Conservation (phyloP, 2,888 invertebrate species). For the Drosophila koepferae region DNA sequence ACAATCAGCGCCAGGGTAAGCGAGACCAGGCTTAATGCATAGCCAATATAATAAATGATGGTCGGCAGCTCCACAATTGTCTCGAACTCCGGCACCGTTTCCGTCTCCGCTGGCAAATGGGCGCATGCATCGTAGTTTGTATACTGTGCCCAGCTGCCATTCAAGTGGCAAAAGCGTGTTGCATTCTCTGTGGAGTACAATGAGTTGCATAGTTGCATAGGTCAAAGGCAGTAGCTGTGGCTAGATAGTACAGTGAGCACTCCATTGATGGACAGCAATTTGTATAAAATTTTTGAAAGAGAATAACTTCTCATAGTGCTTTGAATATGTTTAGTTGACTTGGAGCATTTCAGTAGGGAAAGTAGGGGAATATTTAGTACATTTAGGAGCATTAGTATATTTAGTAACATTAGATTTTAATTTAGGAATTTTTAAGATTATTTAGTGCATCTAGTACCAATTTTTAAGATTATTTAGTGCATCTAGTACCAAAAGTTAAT, state of each 20-base stretch:
- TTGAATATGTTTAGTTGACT: no score
- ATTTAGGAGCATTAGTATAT: no score
- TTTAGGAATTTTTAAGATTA: no score
- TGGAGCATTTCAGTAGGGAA: no score
- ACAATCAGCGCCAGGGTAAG: conserved; percentile 93
- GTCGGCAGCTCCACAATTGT: conserved; percentile 89
- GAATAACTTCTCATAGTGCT: no score
- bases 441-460: no score
- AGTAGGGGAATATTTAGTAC: no score
- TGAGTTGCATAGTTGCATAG: conserved; percentile 6
- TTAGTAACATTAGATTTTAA: no score
- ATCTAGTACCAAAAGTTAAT: no score
- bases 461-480: no score
- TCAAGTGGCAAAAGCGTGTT: conserved; percentile 90
- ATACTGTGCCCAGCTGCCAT: conserved; percentile 94
- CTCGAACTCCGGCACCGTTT: conserved; percentile 86
- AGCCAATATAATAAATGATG: conserved; percentile 93
- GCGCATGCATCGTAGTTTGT: conserved; percentile 91
- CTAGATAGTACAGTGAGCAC: neutral
- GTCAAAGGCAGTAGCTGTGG: conserved; percentile 9
- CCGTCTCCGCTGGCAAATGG: conserved; percentile 86
- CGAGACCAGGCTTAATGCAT: conserved; percentile 92
- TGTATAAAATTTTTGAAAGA: neutral
- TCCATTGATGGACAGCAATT: neutral
- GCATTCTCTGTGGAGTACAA: conserved; percentile 90